Evolutionary conservation across 2,888 invertebrate species (phyloP).

Genomic region (Molorchus minor): DNA sequence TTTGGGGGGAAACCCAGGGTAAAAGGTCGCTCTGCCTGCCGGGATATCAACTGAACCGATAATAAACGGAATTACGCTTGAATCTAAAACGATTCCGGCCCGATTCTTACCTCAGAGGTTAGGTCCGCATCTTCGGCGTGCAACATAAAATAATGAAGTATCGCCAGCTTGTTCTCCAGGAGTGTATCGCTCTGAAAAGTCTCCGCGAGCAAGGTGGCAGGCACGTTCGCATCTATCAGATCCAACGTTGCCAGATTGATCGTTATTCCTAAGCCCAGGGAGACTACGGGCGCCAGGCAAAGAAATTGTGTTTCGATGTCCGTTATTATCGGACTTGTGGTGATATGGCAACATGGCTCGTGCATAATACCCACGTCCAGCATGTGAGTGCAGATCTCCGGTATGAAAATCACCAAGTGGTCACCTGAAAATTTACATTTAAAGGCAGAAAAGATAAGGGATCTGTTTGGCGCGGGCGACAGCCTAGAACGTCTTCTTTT

Average conservation of each 20-base stretch:
- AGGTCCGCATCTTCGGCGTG: conserved; percentile 80
- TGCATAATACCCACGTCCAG: conserved; percentile 85
- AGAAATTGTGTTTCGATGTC: conserved; percentile 71
- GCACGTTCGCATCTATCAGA: conserved; percentile 72
- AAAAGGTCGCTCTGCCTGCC: conserved; percentile 69
- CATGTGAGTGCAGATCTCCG: conserved; percentile 84
- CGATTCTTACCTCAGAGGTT: conserved; percentile 73
- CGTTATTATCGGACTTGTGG: conserved; percentile 71
- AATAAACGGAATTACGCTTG: neutral
- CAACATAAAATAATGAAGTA: conserved; percentile 83
- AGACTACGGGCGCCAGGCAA: conserved; percentile 71
- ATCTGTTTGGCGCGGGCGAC: no score
- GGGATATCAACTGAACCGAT: conserved; percentile 67
- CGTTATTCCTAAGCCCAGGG: conserved; percentile 66
- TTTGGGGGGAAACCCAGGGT: conserved; percentile 71
- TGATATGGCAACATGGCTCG: conserved; percentile 84
- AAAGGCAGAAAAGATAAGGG: no score
- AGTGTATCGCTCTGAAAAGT: conserved; percentile 74
- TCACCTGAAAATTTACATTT: conserved; percentile 78
- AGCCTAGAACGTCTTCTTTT: no score
- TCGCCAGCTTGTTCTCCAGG: conserved; percentile 78
- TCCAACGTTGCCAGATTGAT: conserved; percentile 78
- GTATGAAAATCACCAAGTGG: conserved; percentile 83
- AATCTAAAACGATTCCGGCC: no score
- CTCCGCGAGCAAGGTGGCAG: conserved; percentile 73